Evolutionary conservation across 2,113 vertebrate species (phyloP).

Genomic region (Lampris incognitus): DNA sequence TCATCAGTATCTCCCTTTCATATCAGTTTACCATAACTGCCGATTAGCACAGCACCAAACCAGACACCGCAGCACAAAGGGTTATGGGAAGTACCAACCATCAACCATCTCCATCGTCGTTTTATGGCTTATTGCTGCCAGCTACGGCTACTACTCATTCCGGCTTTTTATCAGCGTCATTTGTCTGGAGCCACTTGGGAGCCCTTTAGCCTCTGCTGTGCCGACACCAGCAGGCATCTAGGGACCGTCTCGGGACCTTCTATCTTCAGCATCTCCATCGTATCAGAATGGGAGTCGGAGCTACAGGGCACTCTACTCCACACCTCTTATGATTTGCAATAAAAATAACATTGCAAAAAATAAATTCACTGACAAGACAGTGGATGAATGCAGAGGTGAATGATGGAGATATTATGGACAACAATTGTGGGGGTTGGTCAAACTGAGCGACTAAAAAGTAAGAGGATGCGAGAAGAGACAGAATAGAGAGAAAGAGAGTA

Average conservation of each 20-base stretch:
- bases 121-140: neutral
- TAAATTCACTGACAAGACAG: no score
- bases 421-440: neutral
- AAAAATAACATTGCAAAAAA: neutral
- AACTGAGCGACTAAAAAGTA: neutral
- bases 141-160: neutral
- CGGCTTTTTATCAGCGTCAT: neutral
- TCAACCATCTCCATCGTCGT: neutral
- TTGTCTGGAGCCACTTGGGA: neutral
- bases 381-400: neutral
- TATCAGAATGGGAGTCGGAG: neutral
- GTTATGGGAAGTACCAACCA: no score
- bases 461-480: neutral
- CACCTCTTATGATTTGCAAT: conserved; percentile 8
- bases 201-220: neutral
- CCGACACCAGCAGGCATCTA: neutral
- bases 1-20: neutral
- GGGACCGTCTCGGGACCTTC: neutral
- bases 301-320: neutral
- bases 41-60: no score
- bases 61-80: no score
- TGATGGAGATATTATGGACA: neutral
- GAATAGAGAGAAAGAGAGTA: neutral
- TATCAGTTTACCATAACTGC: neutral
- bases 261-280: neutral